phyloP scores from a whole-genome alignment of 2,113 vertebrate species.

The Bufo gargarizans region DNA sequence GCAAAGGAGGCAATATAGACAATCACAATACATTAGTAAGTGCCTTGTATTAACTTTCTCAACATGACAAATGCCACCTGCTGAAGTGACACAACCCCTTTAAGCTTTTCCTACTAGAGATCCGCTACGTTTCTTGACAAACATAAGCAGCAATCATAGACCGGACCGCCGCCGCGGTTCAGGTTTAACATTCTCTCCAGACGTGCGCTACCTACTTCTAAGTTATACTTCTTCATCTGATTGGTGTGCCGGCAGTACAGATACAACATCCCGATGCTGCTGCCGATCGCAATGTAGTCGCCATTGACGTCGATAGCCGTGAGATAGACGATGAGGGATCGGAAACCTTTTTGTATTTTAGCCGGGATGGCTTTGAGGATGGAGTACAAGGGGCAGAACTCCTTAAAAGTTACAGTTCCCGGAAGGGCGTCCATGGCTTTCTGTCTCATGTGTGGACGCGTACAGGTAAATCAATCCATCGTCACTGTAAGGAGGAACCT shows the following conservation, averaged over 20 bases:
- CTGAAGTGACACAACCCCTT: too few species aligned
- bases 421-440: slow-evolving; percentile 78
- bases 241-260: slow-evolving; percentile 87
- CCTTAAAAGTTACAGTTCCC: slow-evolving; percentile 77
- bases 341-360: slow-evolving; percentile 93
- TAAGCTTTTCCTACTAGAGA: too few species aligned
- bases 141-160: too few species aligned
- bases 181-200: too few species aligned
- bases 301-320: slow-evolving; percentile 89
- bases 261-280: slow-evolving; percentile 96
- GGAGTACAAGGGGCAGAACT: slow-evolving; percentile 93
- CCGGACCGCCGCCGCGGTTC: too few species aligned
- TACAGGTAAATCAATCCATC: slow-evolving; percentile 47
- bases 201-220: slow-evolving; percentile 78
- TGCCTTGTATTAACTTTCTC: too few species aligned
- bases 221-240: slow-evolving; percentile 93
- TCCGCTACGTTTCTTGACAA: too few species aligned
- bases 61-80: too few species aligned
- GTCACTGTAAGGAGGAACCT: slow-evolving; percentile 61
- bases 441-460: not conserved
- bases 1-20: too few species aligned
- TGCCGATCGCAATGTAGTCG: slow-evolving; percentile 95
- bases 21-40: too few species aligned
- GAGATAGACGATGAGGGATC: slow-evolving; percentile 90
- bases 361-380: slow-evolving; percentile 91